Base-by-base conservation (phyloP, 2,888 invertebrate genomes). In the Crossocerus cetratus region DNA sequence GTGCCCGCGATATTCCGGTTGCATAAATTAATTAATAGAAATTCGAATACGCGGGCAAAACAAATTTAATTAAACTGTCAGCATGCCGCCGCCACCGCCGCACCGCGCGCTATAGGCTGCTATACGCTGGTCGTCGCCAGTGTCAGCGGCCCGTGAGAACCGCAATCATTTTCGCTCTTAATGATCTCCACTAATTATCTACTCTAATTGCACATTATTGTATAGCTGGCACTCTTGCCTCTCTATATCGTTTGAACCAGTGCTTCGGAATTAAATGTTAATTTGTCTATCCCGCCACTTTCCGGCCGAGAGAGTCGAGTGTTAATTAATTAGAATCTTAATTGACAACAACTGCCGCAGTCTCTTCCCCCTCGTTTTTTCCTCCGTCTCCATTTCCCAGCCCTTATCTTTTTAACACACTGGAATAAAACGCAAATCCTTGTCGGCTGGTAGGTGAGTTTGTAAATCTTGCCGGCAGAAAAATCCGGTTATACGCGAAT, bases 161-260 rank as follows among this genome's bases (percentile, higher is more conserved):
- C 45, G 18, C 4, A 20, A 14, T 22, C 56, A 56, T 63, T 69
- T 63, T 69, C 57, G 45, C 20, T 45, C 13, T 44, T 49, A 63
- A 63, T 55, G 63, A 69, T 69, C 43, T 63, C 56, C 42, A 20
- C 45, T 68, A 68, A 68, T 68, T 68, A 23, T 63, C 62, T 68
- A 32, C 32, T 32, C 32, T 68, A 68, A 68, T 68, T 68, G 68
- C 45, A 68, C 68, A 61, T 68, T 68, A 68, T 49, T 56, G 23
- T 21, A 56, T 44, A 18, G 42, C 18, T 23, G 20, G 13, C 44
- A 14, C 23, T 55, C 20, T 61, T 11, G 14, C n/a, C 54, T 32
- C 60, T 16, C 60, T 54, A 66, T 54, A 55, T 67, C 55, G 55
- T 61, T 61, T 61, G 62, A 55, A n/a, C 21, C 14, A 42, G 4